A percentile compares a stretch with the other conserved stretches of the same genome.
phyloP scores from a whole-genome alignment of 2,888 invertebrate species.

The Meloe dianella region DNA sequence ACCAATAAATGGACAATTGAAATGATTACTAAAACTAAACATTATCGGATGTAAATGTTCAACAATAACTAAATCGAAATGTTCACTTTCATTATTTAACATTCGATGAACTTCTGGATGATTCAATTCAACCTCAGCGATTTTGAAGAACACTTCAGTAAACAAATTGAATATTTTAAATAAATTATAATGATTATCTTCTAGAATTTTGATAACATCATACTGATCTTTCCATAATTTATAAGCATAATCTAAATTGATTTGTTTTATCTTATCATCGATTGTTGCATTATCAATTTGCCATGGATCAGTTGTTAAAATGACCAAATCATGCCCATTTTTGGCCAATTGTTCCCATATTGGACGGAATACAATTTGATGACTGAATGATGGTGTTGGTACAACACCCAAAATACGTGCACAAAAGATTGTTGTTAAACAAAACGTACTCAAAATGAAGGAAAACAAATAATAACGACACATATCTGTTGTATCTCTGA shows the following conservation, averaged over 20 bases:
- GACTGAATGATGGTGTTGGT: constrained; percentile 41
- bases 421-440: not conserved
- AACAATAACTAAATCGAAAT: constrained; percentile 49
- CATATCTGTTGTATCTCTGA: not conserved
- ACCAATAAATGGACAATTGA: constrained; percentile 48
- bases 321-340: constrained; percentile 42
- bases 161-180: constrained; percentile 12
- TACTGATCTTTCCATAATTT: constrained; percentile 16
- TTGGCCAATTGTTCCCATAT: constrained; percentile 42
- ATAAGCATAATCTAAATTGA: constrained; percentile 34
- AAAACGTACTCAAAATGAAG: not conserved
- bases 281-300: constrained; percentile 19
- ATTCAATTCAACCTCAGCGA: constrained; percentile 36
- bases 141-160: constrained; percentile 20
- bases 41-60: constrained; percentile 43
- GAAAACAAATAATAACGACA: not conserved
- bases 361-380: constrained; percentile 43
- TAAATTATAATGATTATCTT: not conserved
- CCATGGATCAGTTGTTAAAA: constrained; percentile 41
- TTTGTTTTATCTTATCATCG: constrained; percentile 33
- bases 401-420: constrained; percentile 40
- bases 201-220: not conserved
- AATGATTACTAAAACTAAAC: constrained; percentile 44
- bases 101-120: constrained; percentile 42
- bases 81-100: constrained; percentile 50